These are phyloP conservation scores for Caenorhabditis macrosperma DNA, from an alignment of 2,888 invertebrate genomes.

Conservation along the genomic window DNA sequence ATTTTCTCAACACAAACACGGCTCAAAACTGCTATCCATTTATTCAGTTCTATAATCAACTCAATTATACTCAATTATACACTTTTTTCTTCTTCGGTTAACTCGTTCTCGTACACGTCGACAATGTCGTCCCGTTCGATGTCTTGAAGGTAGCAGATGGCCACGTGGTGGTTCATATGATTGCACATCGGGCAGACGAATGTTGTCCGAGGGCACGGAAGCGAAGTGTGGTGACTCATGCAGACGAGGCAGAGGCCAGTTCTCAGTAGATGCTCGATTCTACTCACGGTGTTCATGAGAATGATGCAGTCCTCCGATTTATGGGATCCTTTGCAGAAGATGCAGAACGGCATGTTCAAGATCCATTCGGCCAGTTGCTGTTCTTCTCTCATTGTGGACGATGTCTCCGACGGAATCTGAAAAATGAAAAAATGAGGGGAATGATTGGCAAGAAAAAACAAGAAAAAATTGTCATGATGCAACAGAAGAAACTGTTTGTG, in stretches of 20 bases:
- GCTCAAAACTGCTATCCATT: too few species aligned
- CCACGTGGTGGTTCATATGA: constrained; percentile 32
- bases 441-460: too few species aligned
- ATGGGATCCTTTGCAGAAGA: constrained; percentile 31
- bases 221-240: constrained; percentile 21
- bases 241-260: constrained; percentile 28
- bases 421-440: too few species aligned
- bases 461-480: too few species aligned
- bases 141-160: constrained; percentile 34
- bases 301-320: constrained; percentile 22
- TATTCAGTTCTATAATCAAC: too few species aligned
- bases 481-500: too few species aligned
- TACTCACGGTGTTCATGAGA: not conserved
- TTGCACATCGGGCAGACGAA: constrained; percentile 32
- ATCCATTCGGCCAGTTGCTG: constrained; percentile 37
- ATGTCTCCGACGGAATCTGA: too few species aligned
- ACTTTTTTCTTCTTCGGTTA: not conserved
- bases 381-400: not conserved
- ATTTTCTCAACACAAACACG: too few species aligned
- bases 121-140: not conserved
- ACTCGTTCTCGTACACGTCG: not conserved
- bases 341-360: constrained; percentile 34
- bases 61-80: too few species aligned
- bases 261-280: constrained; percentile 22
- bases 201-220: constrained; percentile 11